Evolutionary conservation across 2,113 vertebrate species (phyloP).

Genomic region (Myxocyprinus asiaticus): DNA sequence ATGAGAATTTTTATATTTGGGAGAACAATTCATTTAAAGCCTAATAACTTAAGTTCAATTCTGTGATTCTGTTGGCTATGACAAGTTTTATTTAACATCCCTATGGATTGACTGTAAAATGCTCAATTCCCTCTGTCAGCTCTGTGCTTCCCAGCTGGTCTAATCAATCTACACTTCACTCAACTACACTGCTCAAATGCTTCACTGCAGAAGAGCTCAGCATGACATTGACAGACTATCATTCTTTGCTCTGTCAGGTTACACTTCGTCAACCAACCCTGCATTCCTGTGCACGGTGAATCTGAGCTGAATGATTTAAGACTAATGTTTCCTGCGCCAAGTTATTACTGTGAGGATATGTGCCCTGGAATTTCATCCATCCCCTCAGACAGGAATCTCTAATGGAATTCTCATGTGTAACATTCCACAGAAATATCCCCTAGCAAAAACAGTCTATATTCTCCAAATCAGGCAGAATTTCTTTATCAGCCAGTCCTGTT

Average conservation of each 20-base stretch:
- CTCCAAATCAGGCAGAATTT: slow-evolving; percentile 15
- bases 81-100: slow-evolving; percentile 33
- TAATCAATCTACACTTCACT: slow-evolving; percentile 25
- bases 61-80: not conserved
- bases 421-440: slow-evolving; percentile 13
- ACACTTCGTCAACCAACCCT: slow-evolving; percentile 20
- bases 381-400: slow-evolving; percentile 13
- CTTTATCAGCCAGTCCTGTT: slow-evolving; percentile 37
- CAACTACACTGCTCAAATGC: slow-evolving; percentile 1
- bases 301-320: not conserved
- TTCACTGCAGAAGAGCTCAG: not conserved
- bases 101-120: slow-evolving; percentile 28
- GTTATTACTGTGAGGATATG: slow-evolving; percentile 30
- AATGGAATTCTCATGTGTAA: slow-evolving; percentile 10
- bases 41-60: no score
- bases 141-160: slow-evolving; percentile 33
- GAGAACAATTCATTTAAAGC: no score
- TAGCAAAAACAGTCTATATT: slow-evolving; percentile 13
- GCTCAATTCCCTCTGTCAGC: not conserved
- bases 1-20: no score
- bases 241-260: slow-evolving; percentile 13
- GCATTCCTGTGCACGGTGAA: not conserved
- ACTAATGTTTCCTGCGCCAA: slow-evolving; percentile 10
- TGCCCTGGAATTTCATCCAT: slow-evolving; percentile 3
- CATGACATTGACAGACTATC: slow-evolving; percentile 39